Conservation (phyloP, 2,113 vertebrate genomes). For the Uria lomvia region DNA sequence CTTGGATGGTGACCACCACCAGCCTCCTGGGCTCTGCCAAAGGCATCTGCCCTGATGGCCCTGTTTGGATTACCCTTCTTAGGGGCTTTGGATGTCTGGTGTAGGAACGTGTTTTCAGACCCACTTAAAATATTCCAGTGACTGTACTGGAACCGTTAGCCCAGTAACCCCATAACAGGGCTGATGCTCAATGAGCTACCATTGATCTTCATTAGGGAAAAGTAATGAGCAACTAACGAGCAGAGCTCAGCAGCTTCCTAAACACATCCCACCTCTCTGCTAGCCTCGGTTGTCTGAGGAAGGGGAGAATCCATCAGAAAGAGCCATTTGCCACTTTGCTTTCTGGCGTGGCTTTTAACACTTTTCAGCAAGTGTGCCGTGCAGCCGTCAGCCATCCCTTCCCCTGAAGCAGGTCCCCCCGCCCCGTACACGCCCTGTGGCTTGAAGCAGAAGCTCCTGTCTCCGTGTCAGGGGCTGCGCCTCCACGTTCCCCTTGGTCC, state of each 20-base stretch:
- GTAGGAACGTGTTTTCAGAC: background rate
- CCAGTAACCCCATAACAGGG: background rate
- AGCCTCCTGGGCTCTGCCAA: background rate
- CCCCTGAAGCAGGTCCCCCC: background rate
- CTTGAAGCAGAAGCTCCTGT: background rate
- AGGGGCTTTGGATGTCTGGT: background rate
- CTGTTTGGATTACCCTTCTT: background rate
- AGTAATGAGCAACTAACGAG: background rate
- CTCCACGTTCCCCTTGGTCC: background rate
- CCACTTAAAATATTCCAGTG: background rate
- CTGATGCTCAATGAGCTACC: background rate
- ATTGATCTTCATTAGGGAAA: background rate
- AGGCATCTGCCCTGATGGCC: background rate
- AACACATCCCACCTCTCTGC: background rate
- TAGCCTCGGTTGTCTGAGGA: background rate
- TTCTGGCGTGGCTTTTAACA: background rate
- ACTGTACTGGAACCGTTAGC: background rate
- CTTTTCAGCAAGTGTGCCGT: background rate
- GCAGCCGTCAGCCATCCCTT: background rate
- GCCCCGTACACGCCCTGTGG: background rate
- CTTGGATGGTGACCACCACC: background rate
- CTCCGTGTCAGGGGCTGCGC: fast-evolving
- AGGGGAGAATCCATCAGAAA: background rate
- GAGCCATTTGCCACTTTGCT: background rate
- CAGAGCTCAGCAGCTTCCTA: background rate